Evolutionary conservation across 2,113 vertebrate species (phyloP), one percentile per base, ranked within the genome.

Genomic region (Condylura cristata): DNA sequence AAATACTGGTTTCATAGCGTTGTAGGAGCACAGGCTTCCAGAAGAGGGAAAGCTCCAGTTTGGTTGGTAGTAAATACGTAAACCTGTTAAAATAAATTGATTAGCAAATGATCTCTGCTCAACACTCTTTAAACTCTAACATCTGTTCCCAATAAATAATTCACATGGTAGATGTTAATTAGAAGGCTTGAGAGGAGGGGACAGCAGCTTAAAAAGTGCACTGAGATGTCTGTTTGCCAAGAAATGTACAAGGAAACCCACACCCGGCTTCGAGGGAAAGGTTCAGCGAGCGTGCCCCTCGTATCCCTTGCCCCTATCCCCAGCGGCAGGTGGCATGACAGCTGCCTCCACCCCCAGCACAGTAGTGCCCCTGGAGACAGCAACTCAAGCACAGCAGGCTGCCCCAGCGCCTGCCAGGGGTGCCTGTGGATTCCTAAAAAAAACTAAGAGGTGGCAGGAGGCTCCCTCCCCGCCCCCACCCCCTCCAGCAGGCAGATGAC

Each of bases 101-200:
- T 98, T 98, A 97, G 89, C 92, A 92, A 46, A 96, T 93, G 96
- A 96, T 95, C 97, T 94, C 95, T 95, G 96, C 95, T 90, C 95
- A 97, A 90, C 68, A 37, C 94, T 96, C 97, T 97, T 98, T 97
- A 97, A 98, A 97, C 95, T 46, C 94, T 6, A 97, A 97, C 97
- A 98, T 97, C 96, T 98, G 98, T 91, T 97, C 58, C 93, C 24
- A 85, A 95, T 98, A 98, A 98, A 97, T 98, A 97, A 98, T 97
- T 96, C 93, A 97, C 20, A 24, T 8, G 0, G 72, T 90, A 84
- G 97, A 86, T 97, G 97, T 96, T 95, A 97, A 97, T 46, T 96
- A 97, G 94, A 85, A 97, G 93, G 83, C 91, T 44, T 37, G 84
- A 93, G 63, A 24, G 89, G 94, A 76, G 92, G 65, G 71, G 84